These are phyloP conservation scores for Phataginus tetradactyla DNA, from an alignment of 2,797 vertebrate species.

Conservation along the genomic window DNA sequence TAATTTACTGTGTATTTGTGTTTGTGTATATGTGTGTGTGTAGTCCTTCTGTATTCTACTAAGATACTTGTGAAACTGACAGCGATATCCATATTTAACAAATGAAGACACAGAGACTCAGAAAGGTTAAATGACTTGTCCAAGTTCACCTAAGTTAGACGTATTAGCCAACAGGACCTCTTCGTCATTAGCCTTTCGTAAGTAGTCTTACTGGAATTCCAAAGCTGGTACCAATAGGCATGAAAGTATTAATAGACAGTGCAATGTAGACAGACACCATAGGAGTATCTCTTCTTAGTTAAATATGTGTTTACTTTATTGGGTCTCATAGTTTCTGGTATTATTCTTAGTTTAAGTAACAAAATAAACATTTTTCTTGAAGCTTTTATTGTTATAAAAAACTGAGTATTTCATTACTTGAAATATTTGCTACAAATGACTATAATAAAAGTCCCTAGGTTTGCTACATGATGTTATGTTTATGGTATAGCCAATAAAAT, in stretches of 20 bases:
- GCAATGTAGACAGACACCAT: background rate
- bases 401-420: slow-evolving; percentile 39
- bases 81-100: background rate
- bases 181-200: background rate
- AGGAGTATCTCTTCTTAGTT: background rate
- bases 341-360: slow-evolving; percentile 7
- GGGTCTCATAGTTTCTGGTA: background rate
- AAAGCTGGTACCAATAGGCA: background rate
- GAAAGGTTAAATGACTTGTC: background rate
- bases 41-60: background rate
- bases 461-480: background rate
- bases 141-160: background rate
- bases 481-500: slow-evolving; percentile 11
- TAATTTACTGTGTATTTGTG: background rate
- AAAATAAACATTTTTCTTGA: slow-evolving; percentile 40
- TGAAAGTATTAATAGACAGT: background rate
- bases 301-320: background rate
- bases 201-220: background rate
- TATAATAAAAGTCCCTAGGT: slow-evolving; percentile 19
- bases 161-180: background rate
- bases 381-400: background rate
- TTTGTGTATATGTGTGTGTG: background rate
- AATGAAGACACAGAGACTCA: background rate
- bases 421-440: slow-evolving; percentile 29
- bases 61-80: background rate